Evolutionary conservation across 2,113 vertebrate genomes (phyloP).

Genomic region (Nothobranchius kuhntae): DNA sequence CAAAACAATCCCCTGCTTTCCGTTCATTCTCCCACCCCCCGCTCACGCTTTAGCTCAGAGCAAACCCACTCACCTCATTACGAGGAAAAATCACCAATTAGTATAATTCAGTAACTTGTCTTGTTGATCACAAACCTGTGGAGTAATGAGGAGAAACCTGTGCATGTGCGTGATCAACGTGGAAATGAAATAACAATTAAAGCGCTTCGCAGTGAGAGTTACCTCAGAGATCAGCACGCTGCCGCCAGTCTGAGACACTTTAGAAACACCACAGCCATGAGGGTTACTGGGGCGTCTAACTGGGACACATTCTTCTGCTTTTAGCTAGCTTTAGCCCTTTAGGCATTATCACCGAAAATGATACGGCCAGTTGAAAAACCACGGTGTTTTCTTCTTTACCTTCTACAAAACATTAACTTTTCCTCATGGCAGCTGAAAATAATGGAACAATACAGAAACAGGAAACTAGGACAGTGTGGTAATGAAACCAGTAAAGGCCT

Average conservation of each 20-base stretch:
- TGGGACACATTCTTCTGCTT: conserved; percentile 22
- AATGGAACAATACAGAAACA: background rate
- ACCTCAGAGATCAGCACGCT: conserved; percentile 39
- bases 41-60: conserved; percentile 28
- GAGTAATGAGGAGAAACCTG: conserved; percentile 60
- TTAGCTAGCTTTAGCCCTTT: conserved; percentile 1
- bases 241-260: background rate
- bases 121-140: conserved; percentile 73
- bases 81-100: conserved; percentile 73
- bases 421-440: conserved; percentile 9
- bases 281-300: conserved; percentile 29
- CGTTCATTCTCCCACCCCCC: conserved; percentile 10
- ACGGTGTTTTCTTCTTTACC: conserved; percentile 17
- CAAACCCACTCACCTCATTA: conserved; percentile 72
- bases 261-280: background rate
- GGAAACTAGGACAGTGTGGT: conserved; percentile 51
- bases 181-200: conserved; percentile 68
- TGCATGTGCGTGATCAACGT: conserved; percentile 26
- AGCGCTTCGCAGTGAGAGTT: conserved; percentile 67
- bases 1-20: conserved; percentile 51
- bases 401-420: conserved; percentile 4
- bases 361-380: conserved; percentile 8
- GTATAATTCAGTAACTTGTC: conserved; percentile 73
- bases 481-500: conserved; percentile 48
- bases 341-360: conserved; percentile 3